Evolutionary conservation across 2,888 invertebrate species (phyloP).

Genomic region (Melieria crassipennis): DNA sequence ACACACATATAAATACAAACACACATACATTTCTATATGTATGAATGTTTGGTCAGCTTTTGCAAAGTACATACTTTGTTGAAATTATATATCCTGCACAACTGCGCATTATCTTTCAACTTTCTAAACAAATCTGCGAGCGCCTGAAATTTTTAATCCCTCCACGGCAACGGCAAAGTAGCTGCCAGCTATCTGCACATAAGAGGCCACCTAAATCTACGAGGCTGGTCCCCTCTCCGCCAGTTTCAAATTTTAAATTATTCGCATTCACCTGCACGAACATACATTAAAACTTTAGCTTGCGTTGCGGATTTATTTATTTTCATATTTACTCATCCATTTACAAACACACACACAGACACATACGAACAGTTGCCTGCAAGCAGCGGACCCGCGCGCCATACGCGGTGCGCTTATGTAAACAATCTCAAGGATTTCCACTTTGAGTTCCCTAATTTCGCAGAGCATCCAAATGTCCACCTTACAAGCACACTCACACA

Average conservation of each 20-base stretch:
- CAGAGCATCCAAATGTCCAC: conserved; percentile 19
- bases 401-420: conserved; percentile 3
- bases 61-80: too few species aligned
- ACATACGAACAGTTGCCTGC: conserved; percentile 27
- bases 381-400: conserved; percentile 35
- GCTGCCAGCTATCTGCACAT: too few species aligned
- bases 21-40: conserved; percentile 19
- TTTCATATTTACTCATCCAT: conserved; percentile 56
- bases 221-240: conserved; percentile 12
- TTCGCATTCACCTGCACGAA: conserved; percentile 54
- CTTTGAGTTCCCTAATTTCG: conserved; percentile 44
- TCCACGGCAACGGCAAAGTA: too few species aligned
- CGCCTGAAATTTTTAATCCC: too few species aligned
- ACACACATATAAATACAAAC: not conserved
- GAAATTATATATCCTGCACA: too few species aligned
- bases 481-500: not conserved
- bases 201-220: not conserved
- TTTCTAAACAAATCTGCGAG: too few species aligned
- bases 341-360: conserved; percentile 29
- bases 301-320: conserved; percentile 58
- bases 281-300: conserved; percentile 59
- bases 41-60: conserved; percentile 10
- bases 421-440: conserved; percentile 58
- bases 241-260: conserved; percentile 7
- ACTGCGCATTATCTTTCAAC: too few species aligned